phyloP scores from a whole-genome alignment of 2,888 invertebrate genomes.

The Dolomedes plantarius region DNA sequence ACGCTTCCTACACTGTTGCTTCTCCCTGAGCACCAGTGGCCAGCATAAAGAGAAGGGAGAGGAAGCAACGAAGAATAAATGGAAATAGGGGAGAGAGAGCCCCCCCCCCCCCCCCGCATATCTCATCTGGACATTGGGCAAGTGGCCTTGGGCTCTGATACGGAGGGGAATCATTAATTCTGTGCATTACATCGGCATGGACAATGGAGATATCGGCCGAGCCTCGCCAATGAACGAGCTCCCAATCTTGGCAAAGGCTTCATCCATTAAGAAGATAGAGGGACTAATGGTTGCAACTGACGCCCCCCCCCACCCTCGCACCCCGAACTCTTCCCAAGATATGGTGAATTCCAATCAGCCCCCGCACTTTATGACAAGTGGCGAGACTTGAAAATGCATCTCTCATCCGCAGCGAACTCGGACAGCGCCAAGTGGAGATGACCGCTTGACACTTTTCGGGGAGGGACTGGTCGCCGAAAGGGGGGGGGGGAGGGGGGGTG shows the following conservation, averaged over 20 bases:
- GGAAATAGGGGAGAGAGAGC: background rate
- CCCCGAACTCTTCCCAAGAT: slow-evolving; percentile 40
- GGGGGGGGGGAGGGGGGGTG: no score
- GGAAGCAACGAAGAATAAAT: slow-evolving; percentile 49
- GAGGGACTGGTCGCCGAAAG: no score
- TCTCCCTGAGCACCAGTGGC: slow-evolving; percentile 10
- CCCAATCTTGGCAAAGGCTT: slow-evolving; percentile 46
- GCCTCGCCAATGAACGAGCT: slow-evolving; percentile 8
- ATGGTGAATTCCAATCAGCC: slow-evolving; percentile 70
- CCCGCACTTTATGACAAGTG: slow-evolving; percentile 68
- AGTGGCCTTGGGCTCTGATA: slow-evolving; percentile 62
- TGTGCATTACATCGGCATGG: slow-evolving; percentile 72
- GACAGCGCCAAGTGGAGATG: background rate
- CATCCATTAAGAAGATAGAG: slow-evolving; percentile 70
- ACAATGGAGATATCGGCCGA: slow-evolving; percentile 69
- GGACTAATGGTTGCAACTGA: slow-evolving; percentile 56
- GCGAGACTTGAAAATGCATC: slow-evolving; percentile 22
- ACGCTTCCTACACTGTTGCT: background rate
- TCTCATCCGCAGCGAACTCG: slow-evolving; percentile 22
- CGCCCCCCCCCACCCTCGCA: background rate
- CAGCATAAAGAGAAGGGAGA: slow-evolving; percentile 32
- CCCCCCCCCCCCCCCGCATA: slow-evolving; percentile 32
- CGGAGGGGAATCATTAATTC: slow-evolving; percentile 66
- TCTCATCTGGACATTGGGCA: slow-evolving; percentile 66
- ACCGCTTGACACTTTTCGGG: background rate